These are phyloP conservation scores for Chydorus sphaericus DNA, from an alignment of 2,888 invertebrate genomes.

Conservation along the genomic window DNA sequence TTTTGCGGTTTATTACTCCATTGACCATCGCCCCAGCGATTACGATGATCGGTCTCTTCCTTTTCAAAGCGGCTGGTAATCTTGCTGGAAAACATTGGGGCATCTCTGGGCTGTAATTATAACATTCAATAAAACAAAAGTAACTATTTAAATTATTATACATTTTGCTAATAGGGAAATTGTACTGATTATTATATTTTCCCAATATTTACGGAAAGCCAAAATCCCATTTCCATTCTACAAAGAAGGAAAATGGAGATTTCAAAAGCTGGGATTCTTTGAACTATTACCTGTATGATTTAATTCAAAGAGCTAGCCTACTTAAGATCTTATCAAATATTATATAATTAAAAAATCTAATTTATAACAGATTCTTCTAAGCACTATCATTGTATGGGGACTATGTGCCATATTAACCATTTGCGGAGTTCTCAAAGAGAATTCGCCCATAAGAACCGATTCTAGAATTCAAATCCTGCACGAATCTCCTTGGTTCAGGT, in stretches of 20 bases:
- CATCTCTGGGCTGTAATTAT: slow-evolving; percentile 58
- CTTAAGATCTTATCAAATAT: not conserved
- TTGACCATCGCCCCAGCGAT: slow-evolving; percentile 72
- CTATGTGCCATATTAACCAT: slow-evolving; percentile 53
- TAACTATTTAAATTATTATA: not conserved
- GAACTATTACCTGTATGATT: slow-evolving; percentile 63
- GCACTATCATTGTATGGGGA: slow-evolving; percentile 61
- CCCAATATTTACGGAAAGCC: slow-evolving; percentile 56
- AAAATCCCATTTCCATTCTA: slow-evolving; percentile 42
- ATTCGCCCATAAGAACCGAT: slow-evolving; percentile 59
- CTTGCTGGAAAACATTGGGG: slow-evolving; percentile 73
- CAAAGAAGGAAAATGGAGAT: no score
- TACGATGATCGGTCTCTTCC: slow-evolving; percentile 61
- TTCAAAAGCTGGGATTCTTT: no score
- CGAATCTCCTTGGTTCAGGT: slow-evolving; percentile 62
- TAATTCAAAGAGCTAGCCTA: slow-evolving; percentile 43
- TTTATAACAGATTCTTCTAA: slow-evolving; percentile 47
- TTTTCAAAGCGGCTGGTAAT: slow-evolving; percentile 63
- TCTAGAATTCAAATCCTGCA: slow-evolving; percentile 48
- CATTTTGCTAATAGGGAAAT: slow-evolving; percentile 52
- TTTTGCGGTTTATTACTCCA: slow-evolving; percentile 62
- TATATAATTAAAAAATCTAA: not conserved
- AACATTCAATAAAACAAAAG: slow-evolving; percentile 18
- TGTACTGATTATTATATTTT: slow-evolving; percentile 56
- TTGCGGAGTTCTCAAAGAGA: slow-evolving; percentile 43